Percentiles rank a stretch among this genome's conserved stretches.
Conservation (phyloP, 2,797 vertebrate genomes). For the Cercopithecus neglectus region DNA sequence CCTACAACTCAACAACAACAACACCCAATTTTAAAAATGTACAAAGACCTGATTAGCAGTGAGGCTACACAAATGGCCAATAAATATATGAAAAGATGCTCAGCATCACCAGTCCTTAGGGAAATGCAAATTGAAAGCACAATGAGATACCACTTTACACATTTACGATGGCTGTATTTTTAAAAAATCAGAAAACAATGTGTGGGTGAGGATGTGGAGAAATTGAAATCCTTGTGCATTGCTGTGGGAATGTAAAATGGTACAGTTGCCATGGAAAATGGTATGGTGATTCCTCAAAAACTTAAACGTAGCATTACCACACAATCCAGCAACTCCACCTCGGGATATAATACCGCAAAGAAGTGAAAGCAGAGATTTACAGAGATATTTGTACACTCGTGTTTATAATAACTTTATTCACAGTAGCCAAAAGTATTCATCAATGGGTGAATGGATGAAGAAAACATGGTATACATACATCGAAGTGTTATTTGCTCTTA, state of each 20-base stretch:
- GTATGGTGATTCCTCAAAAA: neutral
- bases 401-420: neutral
- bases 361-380: neutral
- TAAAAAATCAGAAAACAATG: neutral
- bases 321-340: neutral
- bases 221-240: neutral
- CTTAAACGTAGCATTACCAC: neutral
- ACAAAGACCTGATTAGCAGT: neutral
- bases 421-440: neutral
- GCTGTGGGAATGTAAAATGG: neutral
- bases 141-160: neutral
- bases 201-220: neutral
- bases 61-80: neutral
- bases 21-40: neutral
- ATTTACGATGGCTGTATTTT: neutral
- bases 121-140: slow-evolving; percentile 19
- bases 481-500: neutral
- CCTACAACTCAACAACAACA: neutral
- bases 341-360: neutral
- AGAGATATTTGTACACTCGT: neutral
- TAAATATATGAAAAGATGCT: neutral
- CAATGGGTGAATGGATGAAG: neutral
- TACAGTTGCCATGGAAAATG: neutral
- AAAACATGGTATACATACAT: neutral
- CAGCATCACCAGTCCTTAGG: neutral